Evolutionary conservation across 2,888 invertebrate species (phyloP).

Genomic region (Diadromus collaris): DNA sequence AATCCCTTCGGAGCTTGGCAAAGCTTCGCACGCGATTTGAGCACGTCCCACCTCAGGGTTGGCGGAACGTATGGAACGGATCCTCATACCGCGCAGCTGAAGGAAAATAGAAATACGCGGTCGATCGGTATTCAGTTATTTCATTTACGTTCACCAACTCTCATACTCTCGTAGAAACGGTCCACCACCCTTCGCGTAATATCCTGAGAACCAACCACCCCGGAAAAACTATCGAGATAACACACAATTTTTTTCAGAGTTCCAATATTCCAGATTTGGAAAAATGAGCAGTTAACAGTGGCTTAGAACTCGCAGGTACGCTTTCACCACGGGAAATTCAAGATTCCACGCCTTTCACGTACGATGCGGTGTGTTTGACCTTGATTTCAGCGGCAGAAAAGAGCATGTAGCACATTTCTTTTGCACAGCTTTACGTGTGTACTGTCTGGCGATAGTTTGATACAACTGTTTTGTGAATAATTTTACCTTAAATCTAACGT

Average conservation of each 20-base stretch:
- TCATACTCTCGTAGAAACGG: background rate
- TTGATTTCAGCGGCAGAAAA: constrained; percentile 42
- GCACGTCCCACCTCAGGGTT: constrained; percentile 21
- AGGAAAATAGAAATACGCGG: constrained; percentile 13
- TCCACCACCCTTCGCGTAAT: background rate
- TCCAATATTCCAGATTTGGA: constrained; percentile 1
- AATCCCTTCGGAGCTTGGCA: constrained; percentile 12
- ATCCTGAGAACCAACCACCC: constrained; percentile 2
- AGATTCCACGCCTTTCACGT: constrained; percentile 22
- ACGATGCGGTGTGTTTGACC: constrained; percentile 9
- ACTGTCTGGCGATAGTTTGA: background rate
- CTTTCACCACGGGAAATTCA: constrained; percentile 25
- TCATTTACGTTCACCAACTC: background rate
- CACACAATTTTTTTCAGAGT: background rate
- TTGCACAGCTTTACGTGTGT: background rate
- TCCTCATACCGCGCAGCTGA: background rate
- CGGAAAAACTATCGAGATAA: constrained; percentile 19
- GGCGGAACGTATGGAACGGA: constrained; percentile 13
- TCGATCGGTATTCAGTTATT: background rate
- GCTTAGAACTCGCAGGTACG: constrained; percentile 19
- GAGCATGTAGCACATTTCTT: background rate
- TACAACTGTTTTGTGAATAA: background rate
- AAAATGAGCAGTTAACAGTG: background rate
- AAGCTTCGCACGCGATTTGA: constrained; percentile 20
- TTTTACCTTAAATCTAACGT: background rate